phyloP scores from a whole-genome alignment of 2,113 vertebrate species.

The Maccullochella peelii region DNA sequence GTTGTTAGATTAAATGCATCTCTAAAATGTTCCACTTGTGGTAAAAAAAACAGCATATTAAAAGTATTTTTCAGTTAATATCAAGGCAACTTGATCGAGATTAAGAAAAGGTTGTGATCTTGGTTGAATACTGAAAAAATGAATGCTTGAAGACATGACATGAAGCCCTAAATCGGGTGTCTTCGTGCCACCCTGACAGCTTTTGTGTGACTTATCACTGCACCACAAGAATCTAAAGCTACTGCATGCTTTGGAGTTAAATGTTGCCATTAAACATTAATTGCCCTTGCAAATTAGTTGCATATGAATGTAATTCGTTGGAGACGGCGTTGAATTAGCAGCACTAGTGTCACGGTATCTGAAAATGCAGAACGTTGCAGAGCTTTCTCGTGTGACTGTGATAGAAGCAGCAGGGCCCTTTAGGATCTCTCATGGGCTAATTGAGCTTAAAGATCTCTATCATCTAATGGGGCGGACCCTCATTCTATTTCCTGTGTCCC shows the following conservation, averaged over 20 bases:
- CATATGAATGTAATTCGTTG: not conserved
- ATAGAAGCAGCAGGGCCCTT: constrained; percentile 3
- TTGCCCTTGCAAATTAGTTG: not conserved
- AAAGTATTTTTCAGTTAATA: not conserved
- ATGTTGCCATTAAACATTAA: not conserved
- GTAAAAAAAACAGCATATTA: not conserved
- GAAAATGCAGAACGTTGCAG: not conserved
- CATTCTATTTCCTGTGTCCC: not conserved
- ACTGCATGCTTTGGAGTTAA: not conserved
- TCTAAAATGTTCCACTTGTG: not conserved
- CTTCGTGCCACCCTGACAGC: not conserved
- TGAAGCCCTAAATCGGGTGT: not conserved
- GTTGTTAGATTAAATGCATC: not conserved
- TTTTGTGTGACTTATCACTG: not conserved
- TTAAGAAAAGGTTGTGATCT: not conserved
- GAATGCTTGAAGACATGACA: no score
- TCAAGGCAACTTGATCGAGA: not conserved
- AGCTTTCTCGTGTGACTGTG: not conserved
- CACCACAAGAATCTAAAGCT: not conserved
- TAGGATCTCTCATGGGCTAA: not conserved
- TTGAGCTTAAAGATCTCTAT: constrained; percentile 12
- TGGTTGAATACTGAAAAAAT: no score
- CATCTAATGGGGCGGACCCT: not conserved
- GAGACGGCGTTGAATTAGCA: not conserved
- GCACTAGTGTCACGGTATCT: not conserved